Conservation (phyloP, 2,888 invertebrate genomes). For the Megastigmus dorsalis region DNA sequence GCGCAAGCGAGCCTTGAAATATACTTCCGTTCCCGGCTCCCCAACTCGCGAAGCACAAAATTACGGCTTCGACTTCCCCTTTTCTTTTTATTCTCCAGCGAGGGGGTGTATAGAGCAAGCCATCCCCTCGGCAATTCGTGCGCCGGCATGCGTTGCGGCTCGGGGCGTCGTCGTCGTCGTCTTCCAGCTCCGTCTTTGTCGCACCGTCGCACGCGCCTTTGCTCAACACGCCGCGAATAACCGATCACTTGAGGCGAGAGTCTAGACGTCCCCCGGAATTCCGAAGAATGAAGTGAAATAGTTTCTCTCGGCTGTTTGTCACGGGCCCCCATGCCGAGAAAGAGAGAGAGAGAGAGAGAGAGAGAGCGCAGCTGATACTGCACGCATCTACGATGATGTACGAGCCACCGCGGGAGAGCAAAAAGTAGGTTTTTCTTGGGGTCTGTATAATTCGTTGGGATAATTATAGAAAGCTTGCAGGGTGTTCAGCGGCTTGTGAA, state of each 20-base stretch:
- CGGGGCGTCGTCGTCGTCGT: no score
- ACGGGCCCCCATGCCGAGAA: slow-evolving; percentile 8
- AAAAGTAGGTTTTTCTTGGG: no score
- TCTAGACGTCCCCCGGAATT: slow-evolving; percentile 35
- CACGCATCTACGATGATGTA: neutral
- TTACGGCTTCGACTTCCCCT: slow-evolving; percentile 55
- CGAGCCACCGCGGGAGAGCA: no score
- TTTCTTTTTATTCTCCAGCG: slow-evolving; percentile 8
- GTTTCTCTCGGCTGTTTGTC: slow-evolving; percentile 46
- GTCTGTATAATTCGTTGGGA: no score
- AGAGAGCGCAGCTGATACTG: slow-evolving; percentile 9
- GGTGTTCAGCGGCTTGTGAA: no score
- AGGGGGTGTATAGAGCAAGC: no score
- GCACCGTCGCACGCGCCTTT: neutral
- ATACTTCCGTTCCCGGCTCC: slow-evolving; percentile 42
- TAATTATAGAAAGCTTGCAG: neutral
- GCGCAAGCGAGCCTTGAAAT: slow-evolving; percentile 10
- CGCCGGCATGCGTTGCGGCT: neutral
- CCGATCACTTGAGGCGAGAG: slow-evolving; percentile 45
- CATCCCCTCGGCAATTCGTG: slow-evolving; percentile 26
- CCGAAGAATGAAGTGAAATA: slow-evolving; percentile 46
- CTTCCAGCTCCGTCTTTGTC: slow-evolving; percentile 8
- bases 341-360: neutral
- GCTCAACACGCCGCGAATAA: slow-evolving; percentile 43
- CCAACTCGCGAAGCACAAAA: slow-evolving; percentile 60